Percentiles rank a stretch among this genome's conserved stretches.
Evolutionary conservation across 2,113 vertebrate species (phyloP).

Genomic region (Bungarus multicinctus): DNA sequence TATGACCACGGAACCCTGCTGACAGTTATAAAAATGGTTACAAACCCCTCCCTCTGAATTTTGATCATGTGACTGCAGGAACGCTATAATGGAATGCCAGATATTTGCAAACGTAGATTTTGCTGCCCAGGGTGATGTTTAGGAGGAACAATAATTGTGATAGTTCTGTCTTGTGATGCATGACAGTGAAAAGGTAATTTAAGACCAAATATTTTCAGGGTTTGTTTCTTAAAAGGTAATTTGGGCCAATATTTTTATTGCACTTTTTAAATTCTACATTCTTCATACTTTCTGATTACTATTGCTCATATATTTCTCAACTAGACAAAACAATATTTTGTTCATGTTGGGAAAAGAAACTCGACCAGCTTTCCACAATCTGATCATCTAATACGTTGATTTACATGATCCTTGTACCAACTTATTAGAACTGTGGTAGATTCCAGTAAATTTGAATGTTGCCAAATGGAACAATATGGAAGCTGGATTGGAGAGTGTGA

Average conservation of each 20-base stretch:
- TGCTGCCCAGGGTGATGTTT: background rate
- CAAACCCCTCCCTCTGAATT: background rate
- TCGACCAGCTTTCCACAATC: background rate
- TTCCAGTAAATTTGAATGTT: background rate
- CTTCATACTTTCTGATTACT: too few relatives aligned
- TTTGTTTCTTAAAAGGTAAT: background rate
- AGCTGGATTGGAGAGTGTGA: background rate
- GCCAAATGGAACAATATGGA: background rate
- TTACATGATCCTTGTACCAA: background rate
- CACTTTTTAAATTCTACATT: background rate
- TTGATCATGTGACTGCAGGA: background rate
- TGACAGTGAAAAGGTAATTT: background rate
- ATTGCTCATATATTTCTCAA: too few relatives aligned
- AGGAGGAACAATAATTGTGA: background rate
- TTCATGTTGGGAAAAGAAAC: too few relatives aligned
- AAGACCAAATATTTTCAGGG: background rate
- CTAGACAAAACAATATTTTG: too few relatives aligned
- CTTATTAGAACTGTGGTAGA: background rate
- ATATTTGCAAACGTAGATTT: background rate
- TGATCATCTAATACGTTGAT: background rate
- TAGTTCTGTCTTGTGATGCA: background rate
- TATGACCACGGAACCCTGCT: background rate
- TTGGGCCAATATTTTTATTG: background rate
- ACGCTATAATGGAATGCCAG: background rate
- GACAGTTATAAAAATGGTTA: background rate